phyloP scores from a whole-genome alignment of 2,113 vertebrate genomes.

The Tetrao urogallus region DNA sequence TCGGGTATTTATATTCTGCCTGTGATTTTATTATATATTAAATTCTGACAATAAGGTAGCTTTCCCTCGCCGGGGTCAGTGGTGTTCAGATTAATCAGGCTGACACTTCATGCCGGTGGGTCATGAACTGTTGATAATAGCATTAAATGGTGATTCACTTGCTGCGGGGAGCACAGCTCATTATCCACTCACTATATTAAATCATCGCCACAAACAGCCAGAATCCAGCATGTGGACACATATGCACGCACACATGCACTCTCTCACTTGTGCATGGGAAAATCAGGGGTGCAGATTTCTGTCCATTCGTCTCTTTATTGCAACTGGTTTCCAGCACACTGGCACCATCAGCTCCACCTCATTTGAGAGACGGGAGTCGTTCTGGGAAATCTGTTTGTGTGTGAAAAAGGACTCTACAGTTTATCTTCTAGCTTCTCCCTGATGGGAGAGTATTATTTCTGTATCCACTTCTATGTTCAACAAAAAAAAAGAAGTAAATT shows the following conservation, averaged over 20 bases:
- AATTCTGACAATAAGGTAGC: slow-evolving; percentile 63
- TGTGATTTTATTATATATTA: slow-evolving; percentile 66
- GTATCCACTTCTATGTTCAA: background rate
- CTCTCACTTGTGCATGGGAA: background rate
- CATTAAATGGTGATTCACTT: slow-evolving; percentile 84
- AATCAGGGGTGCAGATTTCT: background rate
- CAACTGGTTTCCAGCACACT: background rate
- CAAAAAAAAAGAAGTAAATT: background rate
- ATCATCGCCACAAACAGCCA: slow-evolving; percentile 76
- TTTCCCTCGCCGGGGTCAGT: slow-evolving; percentile 77
- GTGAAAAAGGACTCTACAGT: background rate
- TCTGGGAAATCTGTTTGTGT: background rate
- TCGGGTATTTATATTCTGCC: slow-evolving; percentile 43
- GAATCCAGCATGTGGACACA: background rate
- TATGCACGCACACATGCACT: background rate
- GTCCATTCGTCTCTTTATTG: background rate
- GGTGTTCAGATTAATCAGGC: slow-evolving; percentile 83
- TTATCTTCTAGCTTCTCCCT: slow-evolving; percentile 11
- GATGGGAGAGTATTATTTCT: background rate
- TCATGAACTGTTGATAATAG: slow-evolving; percentile 87
- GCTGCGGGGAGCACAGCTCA: slow-evolving; percentile 80
- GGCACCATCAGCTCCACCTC: background rate
- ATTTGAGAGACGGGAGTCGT: background rate
- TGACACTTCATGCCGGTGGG: slow-evolving; percentile 85
- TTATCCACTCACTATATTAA: slow-evolving; percentile 81